These are phyloP conservation scores for Nymphalis io DNA, from an alignment of 1,140 invertebrate species.

Conservation along the genomic window DNA sequence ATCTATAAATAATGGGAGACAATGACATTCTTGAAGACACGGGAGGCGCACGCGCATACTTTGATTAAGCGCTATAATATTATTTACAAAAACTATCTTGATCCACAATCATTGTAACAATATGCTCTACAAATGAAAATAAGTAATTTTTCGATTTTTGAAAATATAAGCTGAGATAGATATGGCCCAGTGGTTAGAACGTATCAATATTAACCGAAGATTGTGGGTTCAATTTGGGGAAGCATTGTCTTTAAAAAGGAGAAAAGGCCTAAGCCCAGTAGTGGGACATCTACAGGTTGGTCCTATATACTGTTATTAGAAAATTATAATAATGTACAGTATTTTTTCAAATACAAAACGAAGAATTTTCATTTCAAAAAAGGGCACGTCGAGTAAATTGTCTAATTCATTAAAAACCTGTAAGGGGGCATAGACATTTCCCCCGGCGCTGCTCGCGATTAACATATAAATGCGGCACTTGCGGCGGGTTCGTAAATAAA, in stretches of 20 bases:
- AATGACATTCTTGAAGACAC: slow-evolving; percentile 17
- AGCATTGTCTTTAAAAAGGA: no score
- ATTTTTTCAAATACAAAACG: neutral
- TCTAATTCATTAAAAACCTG: slow-evolving; percentile 46
- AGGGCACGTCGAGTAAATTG: slow-evolving; percentile 24
- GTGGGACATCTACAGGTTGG: no score
- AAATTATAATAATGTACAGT: no score
- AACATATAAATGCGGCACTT: slow-evolving; percentile 61
- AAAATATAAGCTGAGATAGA: no score
- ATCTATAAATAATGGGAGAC: slow-evolving; percentile 19
- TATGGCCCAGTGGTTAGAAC: no score
- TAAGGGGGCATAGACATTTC: slow-evolving; percentile 40
- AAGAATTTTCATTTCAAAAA: slow-evolving; percentile 8
- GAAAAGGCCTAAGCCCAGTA: no score
- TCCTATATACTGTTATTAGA: no score
- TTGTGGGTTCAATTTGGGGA: no score
- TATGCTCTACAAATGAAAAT: no score
- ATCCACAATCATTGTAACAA: no score
- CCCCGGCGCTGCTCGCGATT: slow-evolving; percentile 47
- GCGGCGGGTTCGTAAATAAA: slow-evolving; percentile 61
- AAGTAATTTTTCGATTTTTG: no score
- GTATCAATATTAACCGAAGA: no score
- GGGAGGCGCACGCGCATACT: neutral
- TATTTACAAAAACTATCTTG: neutral
- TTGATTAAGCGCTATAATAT: neutral